Base-by-base conservation (phyloP, 2,888 invertebrate genomes). In the Epicampocera succincta region DNA sequence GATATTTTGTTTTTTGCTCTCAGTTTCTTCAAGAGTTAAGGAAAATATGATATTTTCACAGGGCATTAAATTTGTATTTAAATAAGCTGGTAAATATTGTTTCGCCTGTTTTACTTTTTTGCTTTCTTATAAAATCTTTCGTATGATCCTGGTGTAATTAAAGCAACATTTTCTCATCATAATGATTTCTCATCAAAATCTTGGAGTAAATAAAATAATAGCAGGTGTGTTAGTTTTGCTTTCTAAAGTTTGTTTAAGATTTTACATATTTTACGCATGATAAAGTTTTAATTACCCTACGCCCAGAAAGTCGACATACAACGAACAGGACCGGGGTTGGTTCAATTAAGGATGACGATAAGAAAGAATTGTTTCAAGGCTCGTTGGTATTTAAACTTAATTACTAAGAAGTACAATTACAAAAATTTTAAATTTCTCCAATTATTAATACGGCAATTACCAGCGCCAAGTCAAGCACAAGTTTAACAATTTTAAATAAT, bases 1-100 rank as follows among this genome's bases (percentile, higher is more conserved):
- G 60, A 66, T 46, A 60, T 44, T 42, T 50, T 52, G 40, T 68
- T 40, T 40, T 50, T 71, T 63, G n/a, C n/a, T 46, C 21, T 56
- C 50, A 19, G 25, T 66, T 48, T 29, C 25, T 29, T n/a, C 42
- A 15, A 48, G 61, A 19, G 15, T 54, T 58, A 12, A 72, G 44
- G 58, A 79, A 79, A 79, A 79, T 79, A 73, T 79, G 72, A 73
- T 73, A 73, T 73, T 73, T 73, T 79, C 46, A 72, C 72, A 73
- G 66, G 78, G 60, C 78, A 78, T 78, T 74, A 71, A 82, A 78
- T 82, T 75, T 71, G 60, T 78, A 79, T 73, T 73, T 66, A 66
- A 79, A 69, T 46, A 76, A 54, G 60, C 72, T 60, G 66, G 52
- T 60, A 52, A 66, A 58, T 58, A 48, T 65, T 65, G 52, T 54